phyloP scores from a whole-genome alignment of 2,113 vertebrate genomes.

The Anoplopoma fimbria region DNA sequence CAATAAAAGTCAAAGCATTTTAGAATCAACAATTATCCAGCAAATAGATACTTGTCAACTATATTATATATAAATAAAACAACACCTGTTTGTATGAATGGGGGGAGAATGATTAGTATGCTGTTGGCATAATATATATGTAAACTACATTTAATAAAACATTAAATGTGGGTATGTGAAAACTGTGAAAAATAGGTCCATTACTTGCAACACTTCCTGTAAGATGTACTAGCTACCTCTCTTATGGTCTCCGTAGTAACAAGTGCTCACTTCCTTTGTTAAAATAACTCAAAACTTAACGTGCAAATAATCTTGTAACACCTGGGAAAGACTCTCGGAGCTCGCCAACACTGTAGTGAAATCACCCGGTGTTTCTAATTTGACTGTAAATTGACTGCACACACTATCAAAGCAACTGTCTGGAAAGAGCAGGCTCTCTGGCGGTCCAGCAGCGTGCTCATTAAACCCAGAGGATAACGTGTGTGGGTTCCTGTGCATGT shows the following conservation, averaged over 20 bases:
- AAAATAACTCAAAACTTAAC: background rate
- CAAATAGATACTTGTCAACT: background rate
- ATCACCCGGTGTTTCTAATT: background rate
- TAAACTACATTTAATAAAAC: background rate
- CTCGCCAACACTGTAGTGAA: background rate
- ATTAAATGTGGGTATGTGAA: background rate
- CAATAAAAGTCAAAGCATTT: background rate
- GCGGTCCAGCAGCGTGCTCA: background rate
- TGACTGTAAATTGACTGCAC: background rate
- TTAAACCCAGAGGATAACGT: background rate
- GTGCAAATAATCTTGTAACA: background rate
- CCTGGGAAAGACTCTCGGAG: background rate
- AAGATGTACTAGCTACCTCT: background rate
- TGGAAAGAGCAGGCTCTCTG: background rate
- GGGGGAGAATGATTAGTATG: background rate
- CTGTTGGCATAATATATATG: background rate
- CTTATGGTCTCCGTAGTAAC: background rate
- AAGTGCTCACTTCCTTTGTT: background rate
- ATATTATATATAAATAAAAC: background rate
- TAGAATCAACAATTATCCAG: background rate
- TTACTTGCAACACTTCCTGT: background rate
- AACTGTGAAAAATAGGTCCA: background rate
- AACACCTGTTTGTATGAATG: background rate
- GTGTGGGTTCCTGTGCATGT: background rate
- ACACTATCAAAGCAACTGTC: background rate